Conservation (phyloP, 2,888 invertebrate species). For the Andrena bicolor region DNA sequence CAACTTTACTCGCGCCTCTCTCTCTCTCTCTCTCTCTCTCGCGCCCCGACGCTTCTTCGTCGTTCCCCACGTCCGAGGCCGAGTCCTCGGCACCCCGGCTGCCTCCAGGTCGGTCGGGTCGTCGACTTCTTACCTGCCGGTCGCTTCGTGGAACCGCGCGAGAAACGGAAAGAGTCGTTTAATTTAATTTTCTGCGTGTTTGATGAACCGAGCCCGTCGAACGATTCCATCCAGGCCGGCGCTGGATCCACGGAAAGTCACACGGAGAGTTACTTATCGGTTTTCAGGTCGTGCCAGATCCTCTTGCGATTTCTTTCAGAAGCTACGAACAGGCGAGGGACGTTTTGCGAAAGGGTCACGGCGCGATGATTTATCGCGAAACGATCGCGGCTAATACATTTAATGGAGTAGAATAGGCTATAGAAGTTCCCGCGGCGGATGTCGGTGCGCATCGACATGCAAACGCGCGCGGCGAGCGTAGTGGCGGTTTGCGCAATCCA, state of each 20-base stretch:
- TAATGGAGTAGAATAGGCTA: conserved; percentile 67
- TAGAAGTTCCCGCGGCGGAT: conserved; percentile 29
- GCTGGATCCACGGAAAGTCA: neutral
- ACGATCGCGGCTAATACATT: conserved; percentile 72
- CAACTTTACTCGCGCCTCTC: conserved; percentile 79
- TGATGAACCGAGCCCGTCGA: conserved; percentile 48
- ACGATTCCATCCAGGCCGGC: conserved; percentile 40
- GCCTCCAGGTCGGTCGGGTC: conserved; percentile 73
- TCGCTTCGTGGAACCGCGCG: conserved; percentile 77
- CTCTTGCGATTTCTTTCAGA: no score
- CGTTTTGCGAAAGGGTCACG: neutral
- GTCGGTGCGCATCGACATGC: conserved; percentile 15
- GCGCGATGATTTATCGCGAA: conserved; percentile 48
- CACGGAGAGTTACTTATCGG: neutral
- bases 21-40: conserved; percentile 46
- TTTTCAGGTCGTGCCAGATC: neutral
- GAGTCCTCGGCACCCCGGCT: conserved; percentile 55
- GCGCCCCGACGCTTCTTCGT: conserved; percentile 22
- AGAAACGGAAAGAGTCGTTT: conserved; percentile 71
- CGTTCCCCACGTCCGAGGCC: conserved; percentile 21
- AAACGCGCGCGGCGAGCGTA: conserved; percentile 29
- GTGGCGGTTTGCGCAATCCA: conserved; percentile 67
- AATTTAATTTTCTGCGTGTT: conserved; percentile 75
- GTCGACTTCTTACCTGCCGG: conserved; percentile 75
- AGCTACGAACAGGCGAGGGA: neutral